Evolutionary conservation across 2,113 vertebrate genomes (phyloP), one percentile per base, ranked within the genome.

Genomic region (Probosciger aterrimus): DNA sequence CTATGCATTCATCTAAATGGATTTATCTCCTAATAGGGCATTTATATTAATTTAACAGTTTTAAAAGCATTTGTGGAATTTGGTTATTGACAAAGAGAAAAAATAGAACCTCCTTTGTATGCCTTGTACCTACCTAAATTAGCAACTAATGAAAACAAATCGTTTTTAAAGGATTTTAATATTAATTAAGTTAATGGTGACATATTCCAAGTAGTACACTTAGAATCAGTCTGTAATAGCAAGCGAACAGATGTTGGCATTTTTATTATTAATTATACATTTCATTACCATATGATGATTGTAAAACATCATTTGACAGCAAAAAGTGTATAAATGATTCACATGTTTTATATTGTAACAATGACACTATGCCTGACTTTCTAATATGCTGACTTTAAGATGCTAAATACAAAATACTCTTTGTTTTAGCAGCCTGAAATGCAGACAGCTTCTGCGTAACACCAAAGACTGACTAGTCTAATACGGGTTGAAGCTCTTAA

Each of bases 241-340:
- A 98, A 97, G 90, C 97, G 97, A 98, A 98, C 98, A 98, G 98
- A 98, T 98, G 98, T 97, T 98, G 97, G 97, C 98, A 98, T 98
- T 98, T 98, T 98, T 98, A 93, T 97, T 98, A 98, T 98, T 98
- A 98, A 98, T 98, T 98, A 98, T 98, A 98, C 98, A 98, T 98
- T 98, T 98, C 97, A 98, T 98, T 98, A 98, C 98, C 97, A 98
- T 98, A 97, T 59, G 96, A 97, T 97, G 98, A 98, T 98, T 98
- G 97, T 98, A 97, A 98, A 98, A 98, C 97, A 98, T 97, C 63
- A 33, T 97, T 97, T 97, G 97, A 98, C 95, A 97, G 96, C 63
- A 97, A 97, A 97, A 96, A 84, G 25, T 0, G 7, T 95, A 96
- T 96, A 96, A 97, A 97, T 97, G 96, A 98, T 97, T 98, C 97